Evolutionary conservation across 2,797 vertebrate genomes (phyloP).

Genomic region (Echiichthys vipera): DNA sequence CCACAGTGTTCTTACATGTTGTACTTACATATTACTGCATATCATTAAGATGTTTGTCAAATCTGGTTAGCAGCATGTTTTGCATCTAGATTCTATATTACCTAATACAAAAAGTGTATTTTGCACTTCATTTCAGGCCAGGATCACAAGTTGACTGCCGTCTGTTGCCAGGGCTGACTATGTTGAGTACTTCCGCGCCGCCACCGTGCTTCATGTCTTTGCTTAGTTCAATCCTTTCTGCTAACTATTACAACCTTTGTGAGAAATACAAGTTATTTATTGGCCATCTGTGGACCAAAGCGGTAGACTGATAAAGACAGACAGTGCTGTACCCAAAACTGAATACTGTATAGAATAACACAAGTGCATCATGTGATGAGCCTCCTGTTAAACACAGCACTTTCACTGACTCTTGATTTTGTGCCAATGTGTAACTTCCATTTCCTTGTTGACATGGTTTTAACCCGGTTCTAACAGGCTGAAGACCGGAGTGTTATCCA

Average conservation of each 20-base stretch:
- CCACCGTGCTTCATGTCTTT: background rate
- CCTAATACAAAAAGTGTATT: background rate
- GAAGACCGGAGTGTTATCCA: constrained; percentile 26
- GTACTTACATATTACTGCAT: too few relatives aligned
- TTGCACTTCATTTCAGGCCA: background rate
- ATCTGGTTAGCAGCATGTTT: background rate
- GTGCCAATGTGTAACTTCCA: constrained; percentile 27
- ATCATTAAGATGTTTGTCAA: background rate
- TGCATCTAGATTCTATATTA: too few relatives aligned
- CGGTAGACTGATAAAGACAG: background rate
- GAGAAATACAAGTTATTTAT: too few relatives aligned
- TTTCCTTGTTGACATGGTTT: constrained; percentile 49
- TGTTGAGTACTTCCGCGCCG: background rate
- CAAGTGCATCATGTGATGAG: constrained; percentile 26
- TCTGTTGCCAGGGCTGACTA: background rate
- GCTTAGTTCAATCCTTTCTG: background rate
- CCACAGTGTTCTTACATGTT: too few relatives aligned
- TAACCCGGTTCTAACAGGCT: constrained; percentile 70
- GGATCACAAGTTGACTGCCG: background rate
- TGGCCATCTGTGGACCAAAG: background rate
- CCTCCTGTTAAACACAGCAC: background rate
- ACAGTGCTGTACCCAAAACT: background rate
- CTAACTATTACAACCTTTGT: background rate
- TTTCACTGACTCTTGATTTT: background rate
- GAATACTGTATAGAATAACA: too few relatives aligned